Evolutionary conservation across 2,888 invertebrate species (phyloP).

Genomic region (Dynastes maya): DNA sequence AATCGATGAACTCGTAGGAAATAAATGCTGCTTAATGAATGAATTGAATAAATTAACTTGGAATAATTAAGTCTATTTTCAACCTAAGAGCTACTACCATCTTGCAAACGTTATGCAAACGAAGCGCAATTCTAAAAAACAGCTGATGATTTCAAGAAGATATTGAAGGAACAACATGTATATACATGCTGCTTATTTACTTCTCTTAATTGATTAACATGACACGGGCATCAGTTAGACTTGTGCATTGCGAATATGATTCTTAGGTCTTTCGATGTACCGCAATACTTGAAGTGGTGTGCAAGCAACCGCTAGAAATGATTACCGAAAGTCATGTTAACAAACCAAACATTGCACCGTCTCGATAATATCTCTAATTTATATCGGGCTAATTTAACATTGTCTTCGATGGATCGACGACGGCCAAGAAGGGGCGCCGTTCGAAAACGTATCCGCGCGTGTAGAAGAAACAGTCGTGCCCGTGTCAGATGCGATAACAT

Average conservation of each 20-base stretch:
- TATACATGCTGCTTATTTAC: not conserved
- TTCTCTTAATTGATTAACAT: not conserved
- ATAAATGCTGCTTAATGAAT: no score
- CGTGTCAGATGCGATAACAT: slow-evolving; percentile 43
- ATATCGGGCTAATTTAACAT: slow-evolving; percentile 46
- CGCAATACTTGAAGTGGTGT: slow-evolving; percentile 14
- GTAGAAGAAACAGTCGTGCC: slow-evolving; percentile 32
- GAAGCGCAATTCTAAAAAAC: no score
- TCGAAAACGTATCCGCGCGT: not conserved
- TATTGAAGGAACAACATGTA: no score
- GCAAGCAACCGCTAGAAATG: slow-evolving; percentile 22
- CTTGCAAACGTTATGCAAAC: no score
- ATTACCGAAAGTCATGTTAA: slow-evolving; percentile 42
- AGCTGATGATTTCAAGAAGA: no score
- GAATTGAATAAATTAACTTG: no score
- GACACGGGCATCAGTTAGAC: slow-evolving; percentile 1
- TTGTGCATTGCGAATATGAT: slow-evolving; percentile 12
- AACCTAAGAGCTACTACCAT: no score
- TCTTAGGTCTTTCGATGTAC: not conserved
- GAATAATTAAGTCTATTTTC: no score
- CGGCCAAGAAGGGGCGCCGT: slow-evolving; percentile 4
- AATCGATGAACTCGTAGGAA: no score
- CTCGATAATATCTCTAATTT: slow-evolving; percentile 42
- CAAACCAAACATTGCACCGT: slow-evolving; percentile 34
- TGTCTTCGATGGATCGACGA: slow-evolving; percentile 27